Evolutionary conservation across 2,113 vertebrate genomes (phyloP).

Genomic region (Calonectris borealis): DNA sequence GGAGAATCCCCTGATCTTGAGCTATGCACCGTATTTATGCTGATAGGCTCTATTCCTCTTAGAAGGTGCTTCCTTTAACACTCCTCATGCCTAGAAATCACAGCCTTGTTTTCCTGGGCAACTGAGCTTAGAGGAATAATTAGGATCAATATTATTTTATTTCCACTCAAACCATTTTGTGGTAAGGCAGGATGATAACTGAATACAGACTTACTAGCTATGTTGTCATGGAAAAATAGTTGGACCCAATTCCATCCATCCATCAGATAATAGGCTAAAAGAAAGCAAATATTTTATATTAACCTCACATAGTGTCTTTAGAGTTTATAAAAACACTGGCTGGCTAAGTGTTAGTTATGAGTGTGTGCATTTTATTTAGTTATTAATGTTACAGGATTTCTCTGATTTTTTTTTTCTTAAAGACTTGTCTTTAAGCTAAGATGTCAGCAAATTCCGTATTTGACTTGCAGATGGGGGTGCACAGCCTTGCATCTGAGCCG

Average conservation of each 20-base stretch:
- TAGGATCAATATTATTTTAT: neutral
- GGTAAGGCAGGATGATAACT: neutral
- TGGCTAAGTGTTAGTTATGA: conserved; percentile 13
- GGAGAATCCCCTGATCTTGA: neutral
- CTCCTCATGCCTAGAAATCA: neutral
- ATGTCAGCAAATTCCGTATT: neutral
- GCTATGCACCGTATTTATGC: neutral
- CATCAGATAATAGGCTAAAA: neutral
- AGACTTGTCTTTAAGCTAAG: neutral
- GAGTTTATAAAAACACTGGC: neutral
- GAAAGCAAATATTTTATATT: neutral
- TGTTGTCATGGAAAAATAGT: conserved; percentile 1
- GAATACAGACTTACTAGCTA: neutral
- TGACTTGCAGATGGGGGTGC: neutral
- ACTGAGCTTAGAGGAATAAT: neutral
- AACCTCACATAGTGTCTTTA: neutral
- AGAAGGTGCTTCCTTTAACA: neutral
- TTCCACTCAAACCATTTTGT: neutral
- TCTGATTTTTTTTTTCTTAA: neutral
- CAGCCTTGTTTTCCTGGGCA: neutral
- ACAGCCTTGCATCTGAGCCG: neutral
- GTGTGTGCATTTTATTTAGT: neutral
- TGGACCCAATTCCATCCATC: neutral
- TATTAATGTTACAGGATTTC: neutral
- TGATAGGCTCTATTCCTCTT: neutral